Evolutionary conservation across 2,888 invertebrate species (phyloP), one percentile per base, ranked within the genome.

Genomic region (Drosophila percnosoma): DNA sequence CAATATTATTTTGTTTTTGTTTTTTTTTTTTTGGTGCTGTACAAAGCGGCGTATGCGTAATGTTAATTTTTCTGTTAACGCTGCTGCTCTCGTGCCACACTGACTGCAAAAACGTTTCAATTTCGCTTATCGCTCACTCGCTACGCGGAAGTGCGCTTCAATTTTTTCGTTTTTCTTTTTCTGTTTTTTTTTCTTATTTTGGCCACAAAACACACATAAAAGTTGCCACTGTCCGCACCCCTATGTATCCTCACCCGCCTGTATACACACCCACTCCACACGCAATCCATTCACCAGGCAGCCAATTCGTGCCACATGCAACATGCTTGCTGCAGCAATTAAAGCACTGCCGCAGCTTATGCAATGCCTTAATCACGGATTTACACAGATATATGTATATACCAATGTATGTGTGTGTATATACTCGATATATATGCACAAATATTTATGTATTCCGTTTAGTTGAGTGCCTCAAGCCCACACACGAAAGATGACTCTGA

Each of bases 71-170:
- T 81, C 34, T 53, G 36, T 66, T 70, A 68, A 53, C 70, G 69
- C 75, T 80, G 87, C 83, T 89, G 89, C 87, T 89, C 89, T 78
- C 84, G 90, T 85, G 90, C 85, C 85, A 85, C 90, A 85, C 89
- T 85, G 84, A 89, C 84, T 85, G 87, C 81, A 66, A 83, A 85
- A 89, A 89, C 87, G 89, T 81, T 84, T 84, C 87, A 80, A 78
- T 80, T 89, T 86, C 77, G 80, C 73, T 71, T 70, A 70, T 65
- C 66, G 66, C 61, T 42, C 45, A 38, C 31, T 49, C 42, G 53
- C 63, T 29, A 80, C 76, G 72, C 78, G 80, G 78, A 78, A 78
- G 72, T 80, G 60, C 71, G 68, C 71, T 67, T 67, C 54, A 75
- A 79, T 73, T 45, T 45, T 7, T 45, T 21, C 7, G 7, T 21